phyloP scores from a whole-genome alignment of 2,888 invertebrate genomes.

The Anorthoa munda region DNA sequence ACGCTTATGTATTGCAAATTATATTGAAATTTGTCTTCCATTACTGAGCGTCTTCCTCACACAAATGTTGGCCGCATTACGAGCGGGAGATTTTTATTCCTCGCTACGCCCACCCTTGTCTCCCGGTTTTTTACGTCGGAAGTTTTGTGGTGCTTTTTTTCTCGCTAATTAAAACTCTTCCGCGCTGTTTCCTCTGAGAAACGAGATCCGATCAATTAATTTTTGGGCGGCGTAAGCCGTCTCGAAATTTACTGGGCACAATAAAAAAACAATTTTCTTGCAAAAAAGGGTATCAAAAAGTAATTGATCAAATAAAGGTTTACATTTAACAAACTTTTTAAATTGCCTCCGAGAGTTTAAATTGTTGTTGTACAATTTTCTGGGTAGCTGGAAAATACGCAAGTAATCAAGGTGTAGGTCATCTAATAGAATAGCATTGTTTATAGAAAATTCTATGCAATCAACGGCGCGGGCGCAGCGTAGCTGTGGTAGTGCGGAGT shows the following conservation, averaged over 20 bases:
- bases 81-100: conserved; percentile 89
- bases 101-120: conserved; percentile 89
- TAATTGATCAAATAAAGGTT: conserved; percentile 86
- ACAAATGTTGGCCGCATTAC: conserved; percentile 91
- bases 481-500: conserved; percentile 60
- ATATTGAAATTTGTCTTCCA: conserved; percentile 92
- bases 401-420: conserved; percentile 70
- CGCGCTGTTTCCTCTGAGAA: conserved; percentile 90
- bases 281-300: conserved; percentile 84
- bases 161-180: conserved; percentile 91
- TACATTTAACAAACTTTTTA: conserved; percentile 72
- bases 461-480: conserved; percentile 67
- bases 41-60: conserved; percentile 91
- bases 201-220: conserved; percentile 91
- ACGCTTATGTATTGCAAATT: conserved; percentile 92
- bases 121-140: conserved; percentile 89
- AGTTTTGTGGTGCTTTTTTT: conserved; percentile 89
- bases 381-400: conserved; percentile 71
- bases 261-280: conserved; percentile 84
- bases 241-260: conserved; percentile 87
- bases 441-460: conserved; percentile 76
- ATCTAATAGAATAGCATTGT: conserved; percentile 75
- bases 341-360: conserved; percentile 67
- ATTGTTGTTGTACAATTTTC: conserved; percentile 70
- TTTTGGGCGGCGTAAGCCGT: conserved; percentile 89